Conservation (phyloP, 2,888 invertebrate genomes). For the Tillus elongatus region DNA sequence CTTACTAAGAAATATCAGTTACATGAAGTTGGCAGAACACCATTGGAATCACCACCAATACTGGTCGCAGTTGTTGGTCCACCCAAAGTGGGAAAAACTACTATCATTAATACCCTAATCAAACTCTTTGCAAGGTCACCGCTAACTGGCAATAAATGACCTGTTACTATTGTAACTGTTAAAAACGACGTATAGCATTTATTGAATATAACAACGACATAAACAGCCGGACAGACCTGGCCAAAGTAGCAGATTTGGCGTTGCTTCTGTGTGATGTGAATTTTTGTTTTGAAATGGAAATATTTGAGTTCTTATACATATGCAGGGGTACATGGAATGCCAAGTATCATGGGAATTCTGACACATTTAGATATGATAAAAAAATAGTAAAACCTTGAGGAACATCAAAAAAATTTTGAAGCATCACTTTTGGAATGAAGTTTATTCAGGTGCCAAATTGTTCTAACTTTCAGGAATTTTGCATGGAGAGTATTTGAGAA, state of each 20-base stretch:
- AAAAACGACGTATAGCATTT: slow-evolving; percentile 92
- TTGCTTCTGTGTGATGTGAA: slow-evolving; percentile 92
- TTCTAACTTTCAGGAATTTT: slow-evolving; percentile 93
- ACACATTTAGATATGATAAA: slow-evolving; percentile 94
- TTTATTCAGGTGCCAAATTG: slow-evolving; percentile 94
- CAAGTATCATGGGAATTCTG: slow-evolving; percentile 93
- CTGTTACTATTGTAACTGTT: slow-evolving; percentile 93
- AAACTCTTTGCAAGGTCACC: slow-evolving; percentile 85
- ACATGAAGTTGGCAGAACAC: slow-evolving; percentile 87
- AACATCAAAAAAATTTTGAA: slow-evolving; percentile 92
- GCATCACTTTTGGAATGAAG: slow-evolving; percentile 99
- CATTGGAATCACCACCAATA: slow-evolving; percentile 87
- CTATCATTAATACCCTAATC: slow-evolving; percentile 83
- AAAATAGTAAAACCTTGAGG: slow-evolving; percentile 77
- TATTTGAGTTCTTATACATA: slow-evolving; percentile 97
- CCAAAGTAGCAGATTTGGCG: slow-evolving; percentile 95
- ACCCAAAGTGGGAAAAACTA: slow-evolving; percentile 92
- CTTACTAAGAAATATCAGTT: slow-evolving; percentile 86
- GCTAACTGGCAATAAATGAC: slow-evolving; percentile 80
- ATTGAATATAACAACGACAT: slow-evolving; percentile 98
- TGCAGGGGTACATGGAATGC: slow-evolving; percentile 96
- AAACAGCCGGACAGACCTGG: slow-evolving; percentile 97
- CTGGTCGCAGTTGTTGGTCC: slow-evolving; percentile 93
- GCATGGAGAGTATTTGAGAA: slow-evolving; percentile 89
- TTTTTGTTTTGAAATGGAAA: slow-evolving; percentile 99